Base-by-base conservation (phyloP, 2,113 vertebrate genomes). In the Megalops atlanticus region DNA sequence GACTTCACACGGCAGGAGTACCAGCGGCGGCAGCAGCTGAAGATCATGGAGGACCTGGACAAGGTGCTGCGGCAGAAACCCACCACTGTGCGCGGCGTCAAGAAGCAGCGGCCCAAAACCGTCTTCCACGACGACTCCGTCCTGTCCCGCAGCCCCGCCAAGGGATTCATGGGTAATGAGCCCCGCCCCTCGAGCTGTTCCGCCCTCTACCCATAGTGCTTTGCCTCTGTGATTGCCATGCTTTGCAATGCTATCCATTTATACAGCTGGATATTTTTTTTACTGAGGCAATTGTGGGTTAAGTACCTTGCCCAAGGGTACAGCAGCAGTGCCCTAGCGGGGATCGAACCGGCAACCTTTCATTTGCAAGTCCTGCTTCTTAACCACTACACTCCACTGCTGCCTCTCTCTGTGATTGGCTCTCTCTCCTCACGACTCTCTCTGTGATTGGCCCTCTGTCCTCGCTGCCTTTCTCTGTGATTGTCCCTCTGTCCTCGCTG, bases 1-100 rank as follows among this genome's bases (percentile, higher is more conserved):
- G 93, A 92, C 1, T 97, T 98, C 86, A 97, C 96, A 0, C 88
- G 93, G 52, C 87, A 71, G 0, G 96, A 97, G 84, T 96, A 97
- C 0, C 91, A 93, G 1, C 83, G 91, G 5, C 86, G 96, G 4
- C 95, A 96, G 0, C 96, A 97, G 85, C 93, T 98, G 38, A 94
- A 93, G 84, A 87, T 95, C 4, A 96, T 95, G 94, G 91, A 92
- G 0, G 94, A 96, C 77, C 85, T 95, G 18, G 94, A 93, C 47
- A 95, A 93, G 87, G 94, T 94, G 82, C 88, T 95, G 72, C 88
- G 88, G 78, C 93, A 91, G 85, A 93, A 81, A 41, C 84, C 54
- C 64, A 76, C 84, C 75, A 78, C 83, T 0, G 85, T 74, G 69
- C 64, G 92, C 10, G 83, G 88, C 33, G 35, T 87, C 3, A 82